These are phyloP conservation scores for Limnephilus lunatus DNA, from an alignment of 2,888 invertebrate species.

Conservation along the genomic window DNA sequence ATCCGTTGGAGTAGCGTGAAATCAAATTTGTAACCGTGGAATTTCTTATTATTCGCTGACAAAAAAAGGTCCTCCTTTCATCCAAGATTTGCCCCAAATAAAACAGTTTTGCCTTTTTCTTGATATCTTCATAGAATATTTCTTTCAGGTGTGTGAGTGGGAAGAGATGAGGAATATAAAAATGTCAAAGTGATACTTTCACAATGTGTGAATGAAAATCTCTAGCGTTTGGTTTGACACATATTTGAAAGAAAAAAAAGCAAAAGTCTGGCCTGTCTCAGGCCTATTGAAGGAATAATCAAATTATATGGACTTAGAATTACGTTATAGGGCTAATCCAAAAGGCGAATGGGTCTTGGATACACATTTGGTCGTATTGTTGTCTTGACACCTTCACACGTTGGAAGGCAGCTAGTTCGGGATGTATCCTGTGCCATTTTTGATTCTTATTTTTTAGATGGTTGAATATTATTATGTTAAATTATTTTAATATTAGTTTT, in stretches of 20 bases:
- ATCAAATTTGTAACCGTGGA: conserved; percentile 52
- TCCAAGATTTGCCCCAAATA: conserved; percentile 4
- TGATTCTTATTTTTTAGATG: not conserved
- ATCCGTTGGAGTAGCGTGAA: conserved; percentile 58
- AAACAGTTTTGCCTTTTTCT: conserved; percentile 45
- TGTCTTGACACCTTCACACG: conserved; percentile 17
- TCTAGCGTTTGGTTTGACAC: conserved; percentile 54
- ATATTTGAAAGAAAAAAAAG: conserved; percentile 50
- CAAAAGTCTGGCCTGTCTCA: conserved; percentile 36
- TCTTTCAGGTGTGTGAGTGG: conserved; percentile 25
- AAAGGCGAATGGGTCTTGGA: conserved; percentile 42
- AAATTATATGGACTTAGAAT: conserved; percentile 60
- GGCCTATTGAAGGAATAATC: conserved; percentile 57
- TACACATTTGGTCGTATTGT: conserved; percentile 38
- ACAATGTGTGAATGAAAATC: conserved; percentile 64
- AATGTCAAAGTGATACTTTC: conserved; percentile 59
- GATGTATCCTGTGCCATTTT: not conserved
- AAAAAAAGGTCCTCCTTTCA: conserved; percentile 23
- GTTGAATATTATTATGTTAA: not conserved
- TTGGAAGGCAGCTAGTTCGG: not conserved
- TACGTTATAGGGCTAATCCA: conserved; percentile 64
- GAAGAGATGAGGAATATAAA: conserved; percentile 34
- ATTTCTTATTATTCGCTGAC: conserved; percentile 41
- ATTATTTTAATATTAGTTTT: not conserved
- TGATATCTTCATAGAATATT: conserved; percentile 21